Base-by-base conservation (phyloP, 2,797 vertebrate genomes). In the Alcedo quadribrachys region DNA sequence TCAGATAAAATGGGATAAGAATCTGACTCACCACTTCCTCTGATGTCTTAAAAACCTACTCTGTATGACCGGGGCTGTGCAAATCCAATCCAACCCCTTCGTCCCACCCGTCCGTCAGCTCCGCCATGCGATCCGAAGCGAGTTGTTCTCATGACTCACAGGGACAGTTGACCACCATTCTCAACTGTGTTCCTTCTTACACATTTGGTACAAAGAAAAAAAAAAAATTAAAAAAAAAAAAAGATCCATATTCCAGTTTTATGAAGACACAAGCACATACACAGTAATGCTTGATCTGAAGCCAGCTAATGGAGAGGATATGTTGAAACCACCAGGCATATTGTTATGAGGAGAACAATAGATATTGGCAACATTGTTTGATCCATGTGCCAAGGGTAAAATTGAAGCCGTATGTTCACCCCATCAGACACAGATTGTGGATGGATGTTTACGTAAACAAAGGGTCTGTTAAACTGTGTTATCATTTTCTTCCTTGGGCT, bases 331-430 rank as follows among this genome's bases (percentile, higher is more conserved):
- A 96, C 97, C 94, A 94, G 93, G 97, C 96, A 97, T 97, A 97
- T 96, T 97, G 93, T 97, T 97, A 96, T 94, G 95, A 97, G 95
- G 96, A 97, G 95, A 97, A 97, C 95, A 97, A 96, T 95, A 97
- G 96, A 97, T 97, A 97, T 84, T 97, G 96, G 96, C 94, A 97
- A 96, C 91, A 91, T 96, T 87, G 95, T 97, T 97, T 98, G 96
- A 96, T 98, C 96, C 96, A 43, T 58, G 89, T 95, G 96, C 97
- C 97, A 98, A 97, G 93, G 96, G 96, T 94, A 96, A 97, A 97
- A 97, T 98, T 96, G 97, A 97, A 97, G 95, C 97, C 96, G 85
- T 96, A 96, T 97, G 97, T 92, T 97, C 85, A 90, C 85, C 91
- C 92, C 65, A 12, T 94, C 93, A 94, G 91, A 95, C 91, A 94